These are phyloP conservation scores for Troides oblongomaculatus DNA, from an alignment of 2,888 invertebrate species.

Conservation along the genomic window DNA sequence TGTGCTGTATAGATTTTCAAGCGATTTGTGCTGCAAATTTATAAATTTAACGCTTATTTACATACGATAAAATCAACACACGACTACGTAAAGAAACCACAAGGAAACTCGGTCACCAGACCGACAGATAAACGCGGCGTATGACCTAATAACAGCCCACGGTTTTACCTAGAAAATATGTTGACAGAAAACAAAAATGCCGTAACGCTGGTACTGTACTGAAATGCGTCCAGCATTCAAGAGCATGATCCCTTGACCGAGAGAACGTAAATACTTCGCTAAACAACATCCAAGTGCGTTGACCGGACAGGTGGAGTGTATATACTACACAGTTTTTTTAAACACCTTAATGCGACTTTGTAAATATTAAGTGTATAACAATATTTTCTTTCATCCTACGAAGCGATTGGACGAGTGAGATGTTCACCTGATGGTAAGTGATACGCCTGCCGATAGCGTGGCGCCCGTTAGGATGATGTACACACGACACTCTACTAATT, in stretches of 20 bases:
- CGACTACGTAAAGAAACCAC: slow-evolving; percentile 6
- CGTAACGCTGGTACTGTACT: slow-evolving; percentile 6
- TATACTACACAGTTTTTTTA: too few species aligned
- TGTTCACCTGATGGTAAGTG: too few species aligned
- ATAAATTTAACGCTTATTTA: slow-evolving; percentile 8
- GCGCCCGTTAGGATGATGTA: too few species aligned
- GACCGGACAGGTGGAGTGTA: slow-evolving; percentile 22
- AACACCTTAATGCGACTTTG: too few species aligned
- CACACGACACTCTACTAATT: too few species aligned
- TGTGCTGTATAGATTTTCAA: background rate
- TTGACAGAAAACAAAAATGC: background rate
- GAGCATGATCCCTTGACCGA: slow-evolving; percentile 33
- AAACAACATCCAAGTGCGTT: slow-evolving; percentile 22
- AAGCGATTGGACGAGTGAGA: too few species aligned
- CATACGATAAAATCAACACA: slow-evolving; percentile 8
- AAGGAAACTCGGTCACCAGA: slow-evolving; percentile 20
- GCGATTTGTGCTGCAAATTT: background rate
- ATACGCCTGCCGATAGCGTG: too few species aligned
- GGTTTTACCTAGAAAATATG: slow-evolving; percentile 1
- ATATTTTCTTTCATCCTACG: too few species aligned
- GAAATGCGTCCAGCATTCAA: slow-evolving; percentile 23
- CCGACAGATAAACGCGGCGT: slow-evolving; percentile 21
- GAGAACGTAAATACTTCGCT: slow-evolving; percentile 31
- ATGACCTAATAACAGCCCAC: slow-evolving; percentile 20
- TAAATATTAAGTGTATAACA: too few species aligned